These are phyloP conservation scores for Helostoma temminkii DNA, from an alignment of 2,797 vertebrate species.

Conservation along the genomic window DNA sequence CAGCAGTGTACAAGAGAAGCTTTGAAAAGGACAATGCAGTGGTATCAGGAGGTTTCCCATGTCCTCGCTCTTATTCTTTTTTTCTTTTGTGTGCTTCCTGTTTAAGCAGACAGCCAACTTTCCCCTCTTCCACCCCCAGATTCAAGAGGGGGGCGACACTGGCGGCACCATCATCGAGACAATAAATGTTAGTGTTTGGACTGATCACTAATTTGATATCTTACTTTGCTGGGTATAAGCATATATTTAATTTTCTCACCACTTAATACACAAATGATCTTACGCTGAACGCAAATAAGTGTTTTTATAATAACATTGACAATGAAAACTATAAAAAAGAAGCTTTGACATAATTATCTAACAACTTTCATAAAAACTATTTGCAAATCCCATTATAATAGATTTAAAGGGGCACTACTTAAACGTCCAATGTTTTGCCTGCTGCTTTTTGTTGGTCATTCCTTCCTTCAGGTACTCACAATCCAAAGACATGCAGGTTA, in stretches of 20 bases:
- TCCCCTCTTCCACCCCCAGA: constrained; percentile 56
- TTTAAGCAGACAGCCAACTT: constrained; percentile 75
- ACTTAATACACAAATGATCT: too few relatives aligned
- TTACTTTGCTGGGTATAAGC: constrained; percentile 12
- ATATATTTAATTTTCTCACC: not conserved
- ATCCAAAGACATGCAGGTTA: too few relatives aligned
- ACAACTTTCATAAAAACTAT: not conserved
- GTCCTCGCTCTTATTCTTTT: constrained; percentile 69
- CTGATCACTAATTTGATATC: constrained; percentile 48
- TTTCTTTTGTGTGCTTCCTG: constrained; percentile 70
- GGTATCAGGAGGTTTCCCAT: constrained; percentile 74
- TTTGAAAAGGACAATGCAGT: constrained; percentile 75
- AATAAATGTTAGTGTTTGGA: constrained; percentile 71
- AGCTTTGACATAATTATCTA: too few relatives aligned
- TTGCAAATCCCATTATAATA: not conserved
- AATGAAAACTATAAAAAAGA: too few relatives aligned
- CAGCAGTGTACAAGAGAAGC: constrained; percentile 79
- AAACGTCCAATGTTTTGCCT: not conserved
- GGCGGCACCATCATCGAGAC: constrained; percentile 67
- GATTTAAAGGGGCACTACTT: not conserved
- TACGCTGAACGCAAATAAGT: too few relatives aligned
- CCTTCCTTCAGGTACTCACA: too few relatives aligned
- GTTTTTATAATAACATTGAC: too few relatives aligned
- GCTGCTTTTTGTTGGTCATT: too few relatives aligned
- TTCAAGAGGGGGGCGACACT: constrained; percentile 58